Conservation (phyloP, 2,888 invertebrate genomes). For the Dryomyza anilis region DNA sequence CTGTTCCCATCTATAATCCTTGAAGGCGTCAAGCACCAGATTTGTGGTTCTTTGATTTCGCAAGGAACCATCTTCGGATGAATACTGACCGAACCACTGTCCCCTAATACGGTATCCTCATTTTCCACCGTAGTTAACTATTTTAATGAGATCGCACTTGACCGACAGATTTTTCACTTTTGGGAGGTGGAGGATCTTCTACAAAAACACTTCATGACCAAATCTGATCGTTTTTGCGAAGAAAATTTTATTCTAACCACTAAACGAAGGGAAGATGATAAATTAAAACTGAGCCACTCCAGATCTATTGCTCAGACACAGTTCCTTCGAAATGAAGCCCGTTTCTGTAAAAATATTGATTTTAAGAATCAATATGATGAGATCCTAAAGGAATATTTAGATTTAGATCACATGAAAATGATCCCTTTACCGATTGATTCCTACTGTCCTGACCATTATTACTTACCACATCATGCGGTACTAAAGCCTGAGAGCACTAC, state of each 20-base stretch:
- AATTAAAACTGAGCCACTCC: not conserved
- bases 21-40: not conserved
- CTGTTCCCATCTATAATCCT: not conserved
- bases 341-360: not conserved
- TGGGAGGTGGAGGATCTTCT: constrained; percentile 1
- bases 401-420: not conserved
- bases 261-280: not conserved
- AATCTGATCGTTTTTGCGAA: not conserved
- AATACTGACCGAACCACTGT: not conserved
- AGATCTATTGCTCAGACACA: not conserved
- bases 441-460: not conserved
- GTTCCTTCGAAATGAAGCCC: constrained; percentile 17
- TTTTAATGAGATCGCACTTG: too few relatives aligned
- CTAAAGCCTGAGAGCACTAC: not conserved
- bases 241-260: not conserved
- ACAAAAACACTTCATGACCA: not conserved
- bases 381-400: constrained; percentile 4
- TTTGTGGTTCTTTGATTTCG: not conserved
- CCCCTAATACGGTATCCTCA: not conserved
- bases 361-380: constrained; percentile 22
- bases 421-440: not conserved
- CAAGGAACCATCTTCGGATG: not conserved
- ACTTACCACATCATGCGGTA: constrained; percentile 11
- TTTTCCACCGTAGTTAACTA: not conserved
- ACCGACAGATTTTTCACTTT: not conserved